Conservation (phyloP, 2,113 vertebrate species). For the Gymnobelideus leadbeateri region DNA sequence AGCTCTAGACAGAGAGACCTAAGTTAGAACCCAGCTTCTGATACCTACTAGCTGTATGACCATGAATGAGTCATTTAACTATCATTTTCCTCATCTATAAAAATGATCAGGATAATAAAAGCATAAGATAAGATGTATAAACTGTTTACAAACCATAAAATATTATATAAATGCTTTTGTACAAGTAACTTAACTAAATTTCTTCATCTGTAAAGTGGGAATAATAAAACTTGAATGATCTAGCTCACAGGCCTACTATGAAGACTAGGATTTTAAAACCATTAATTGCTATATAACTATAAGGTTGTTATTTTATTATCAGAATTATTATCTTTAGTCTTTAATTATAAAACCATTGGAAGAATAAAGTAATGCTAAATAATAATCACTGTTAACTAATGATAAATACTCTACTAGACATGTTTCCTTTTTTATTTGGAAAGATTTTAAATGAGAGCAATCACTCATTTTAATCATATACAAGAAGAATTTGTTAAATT, state of each 20-base stretch:
- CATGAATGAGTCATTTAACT: neutral
- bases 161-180: neutral
- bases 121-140: neutral
- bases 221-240: neutral
- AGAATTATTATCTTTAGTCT: neutral
- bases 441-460: slow-evolving; percentile 68
- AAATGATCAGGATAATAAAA: neutral
- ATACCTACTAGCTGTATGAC: neutral
- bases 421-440: slow-evolving; percentile 53
- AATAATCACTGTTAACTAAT: slow-evolving; percentile 9
- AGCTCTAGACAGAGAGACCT: neutral
- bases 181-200: neutral
- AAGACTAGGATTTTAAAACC: slow-evolving; percentile 30
- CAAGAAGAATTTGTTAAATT: slow-evolving; percentile 19
- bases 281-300: neutral
- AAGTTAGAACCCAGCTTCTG: neutral
- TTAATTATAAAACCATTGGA: neutral
- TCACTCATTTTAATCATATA: slow-evolving; percentile 26
- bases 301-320: neutral
- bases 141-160: neutral
- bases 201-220: neutral
- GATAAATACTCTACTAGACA: slow-evolving; percentile 30
- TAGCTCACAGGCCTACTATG: neutral
- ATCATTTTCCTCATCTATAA: neutral
- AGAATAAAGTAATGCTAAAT: slow-evolving; percentile 29